Evolutionary conservation across 2,888 invertebrate species (phyloP).

Genomic region (Ennomos fuscantarius): DNA sequence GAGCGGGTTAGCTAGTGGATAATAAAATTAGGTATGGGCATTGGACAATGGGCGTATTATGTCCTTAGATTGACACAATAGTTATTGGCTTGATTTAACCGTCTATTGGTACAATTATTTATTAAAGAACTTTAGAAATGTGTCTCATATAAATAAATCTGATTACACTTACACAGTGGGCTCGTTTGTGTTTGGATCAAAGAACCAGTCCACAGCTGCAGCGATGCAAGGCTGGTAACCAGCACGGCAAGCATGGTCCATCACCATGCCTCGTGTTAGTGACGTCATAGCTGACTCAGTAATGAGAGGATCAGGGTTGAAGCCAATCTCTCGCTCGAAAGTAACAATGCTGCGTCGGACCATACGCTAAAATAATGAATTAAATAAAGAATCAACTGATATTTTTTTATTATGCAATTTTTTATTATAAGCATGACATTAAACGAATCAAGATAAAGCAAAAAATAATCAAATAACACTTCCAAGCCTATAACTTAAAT

Average conservation of each 20-base stretch:
- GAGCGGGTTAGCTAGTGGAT: too few relatives aligned
- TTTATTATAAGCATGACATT: too few relatives aligned
- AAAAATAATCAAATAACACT: too few relatives aligned
- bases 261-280: slow-evolving; percentile 71
- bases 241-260: slow-evolving; percentile 75
- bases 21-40: too few relatives aligned
- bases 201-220: slow-evolving; percentile 76
- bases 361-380: slow-evolving; percentile 60
- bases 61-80: too few relatives aligned
- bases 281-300: slow-evolving; percentile 65
- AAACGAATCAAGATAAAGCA: too few relatives aligned
- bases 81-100: too few relatives aligned
- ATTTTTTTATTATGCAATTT: too few relatives aligned
- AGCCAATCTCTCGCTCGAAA: slow-evolving; percentile 65
- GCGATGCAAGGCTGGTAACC: slow-evolving; percentile 73
- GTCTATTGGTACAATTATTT: too few relatives aligned
- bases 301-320: slow-evolving; percentile 54
- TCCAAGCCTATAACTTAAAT: too few relatives aligned
- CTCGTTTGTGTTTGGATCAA: slow-evolving; percentile 56
- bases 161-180: slow-evolving; percentile 62
- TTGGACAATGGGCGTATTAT: too few relatives aligned
- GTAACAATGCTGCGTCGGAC: slow-evolving; percentile 60
- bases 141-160: not conserved
- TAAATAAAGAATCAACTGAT: not conserved
- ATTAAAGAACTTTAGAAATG: too few relatives aligned